Evolutionary conservation across 2,797 vertebrate species (phyloP).

Genomic region (Myripristis murdjan): DNA sequence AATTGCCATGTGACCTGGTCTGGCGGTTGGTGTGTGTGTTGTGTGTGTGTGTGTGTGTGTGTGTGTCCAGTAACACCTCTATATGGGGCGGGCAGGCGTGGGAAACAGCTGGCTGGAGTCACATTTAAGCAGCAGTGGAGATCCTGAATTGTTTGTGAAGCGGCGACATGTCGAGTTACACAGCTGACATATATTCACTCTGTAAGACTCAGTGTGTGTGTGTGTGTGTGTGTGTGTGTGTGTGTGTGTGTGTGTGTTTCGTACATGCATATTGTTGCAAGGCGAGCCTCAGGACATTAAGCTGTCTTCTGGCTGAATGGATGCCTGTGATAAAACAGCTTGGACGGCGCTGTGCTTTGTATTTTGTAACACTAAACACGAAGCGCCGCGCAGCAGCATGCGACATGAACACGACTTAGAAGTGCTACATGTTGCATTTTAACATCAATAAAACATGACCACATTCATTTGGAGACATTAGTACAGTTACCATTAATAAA

Average conservation of each 20-base stretch:
- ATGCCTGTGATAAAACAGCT: background rate
- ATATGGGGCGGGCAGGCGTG: conserved; percentile 6
- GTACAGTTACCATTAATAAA: too few species aligned
- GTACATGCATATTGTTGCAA: background rate
- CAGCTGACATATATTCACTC: too few species aligned
- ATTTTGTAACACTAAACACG: conserved; percentile 1
- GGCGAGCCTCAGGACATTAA: conserved; percentile 9
- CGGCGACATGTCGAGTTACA: too few species aligned
- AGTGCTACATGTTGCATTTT: too few species aligned
- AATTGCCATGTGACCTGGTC: conserved; percentile 41
- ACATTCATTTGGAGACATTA: too few species aligned
- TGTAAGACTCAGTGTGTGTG: background rate
- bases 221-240: conserved; percentile 2
- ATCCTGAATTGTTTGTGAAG: background rate
- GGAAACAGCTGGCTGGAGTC: conserved; percentile 1
- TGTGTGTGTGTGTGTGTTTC: conserved; percentile 2
- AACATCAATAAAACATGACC: too few species aligned
- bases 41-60: background rate
- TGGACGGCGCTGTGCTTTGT: background rate
- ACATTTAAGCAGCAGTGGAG: background rate
- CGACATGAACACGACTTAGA: too few species aligned
- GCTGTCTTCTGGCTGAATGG: conserved; percentile 12
- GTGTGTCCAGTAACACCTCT: background rate
- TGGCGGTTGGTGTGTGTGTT: background rate
- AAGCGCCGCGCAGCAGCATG: too few species aligned